phyloP scores from a whole-genome alignment of 2,888 invertebrate genomes.

The Chesias legatella region DNA sequence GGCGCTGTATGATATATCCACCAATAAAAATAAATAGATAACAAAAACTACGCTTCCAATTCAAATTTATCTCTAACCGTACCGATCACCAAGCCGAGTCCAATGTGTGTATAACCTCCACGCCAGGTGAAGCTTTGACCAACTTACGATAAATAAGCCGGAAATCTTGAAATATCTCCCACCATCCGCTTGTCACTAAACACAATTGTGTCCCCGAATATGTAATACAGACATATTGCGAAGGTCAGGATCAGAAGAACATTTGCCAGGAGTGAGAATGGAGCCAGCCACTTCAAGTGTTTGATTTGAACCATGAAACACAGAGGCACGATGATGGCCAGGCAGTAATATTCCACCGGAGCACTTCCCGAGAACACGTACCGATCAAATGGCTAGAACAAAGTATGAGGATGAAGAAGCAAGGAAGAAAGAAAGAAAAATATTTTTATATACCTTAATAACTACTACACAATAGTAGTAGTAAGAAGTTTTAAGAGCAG shows the following conservation, averaged over 20 bases:
- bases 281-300: conserved; percentile 90
- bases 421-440: no score
- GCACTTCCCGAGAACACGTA: conserved; percentile 49
- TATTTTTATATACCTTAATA: neutral
- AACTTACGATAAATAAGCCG: conserved; percentile 89
- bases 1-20: no score
- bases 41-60: no score
- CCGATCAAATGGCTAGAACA: conserved; percentile 62
- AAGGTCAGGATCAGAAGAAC: conserved; percentile 88
- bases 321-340: conserved; percentile 59
- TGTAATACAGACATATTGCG: conserved; percentile 89
- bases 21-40: no score
- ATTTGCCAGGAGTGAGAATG: conserved; percentile 93
- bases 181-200: conserved; percentile 74
- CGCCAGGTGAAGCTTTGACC: no score
- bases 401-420: no score
- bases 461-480: no score
- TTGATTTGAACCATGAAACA: conserved; percentile 79
- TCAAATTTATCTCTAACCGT: no score
- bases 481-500: no score
- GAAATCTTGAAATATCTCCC: conserved; percentile 81
- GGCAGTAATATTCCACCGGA: conserved; percentile 64
- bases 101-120: no score
- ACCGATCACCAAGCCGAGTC: no score
- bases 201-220: conserved; percentile 80